Evolutionary conservation across 1,140 invertebrate species (phyloP), one percentile per base, ranked within the genome.

Genomic region (Coelopa frigida): DNA sequence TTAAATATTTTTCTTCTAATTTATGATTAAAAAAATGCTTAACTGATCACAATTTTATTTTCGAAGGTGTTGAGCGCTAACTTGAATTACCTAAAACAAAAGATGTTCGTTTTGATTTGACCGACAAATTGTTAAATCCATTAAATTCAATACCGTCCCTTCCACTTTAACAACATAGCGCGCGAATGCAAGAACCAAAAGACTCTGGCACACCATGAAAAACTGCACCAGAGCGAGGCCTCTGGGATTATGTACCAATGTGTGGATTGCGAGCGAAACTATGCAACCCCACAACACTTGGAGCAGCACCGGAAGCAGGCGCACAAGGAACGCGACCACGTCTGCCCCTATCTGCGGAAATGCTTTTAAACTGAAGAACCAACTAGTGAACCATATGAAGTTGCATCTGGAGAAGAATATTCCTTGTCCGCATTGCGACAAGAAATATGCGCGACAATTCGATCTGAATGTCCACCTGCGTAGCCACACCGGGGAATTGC

Each of bases 381-480:
- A 51, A 51, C 14, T 51, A 23, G 22, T 44, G 0, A 46, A 51
- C 35, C 49, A 51, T 35, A 43, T 47, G 44, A 51, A 46, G 44
- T 14, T 47, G 12, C 49, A 51, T 47, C 40, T 44, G 33, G 49
- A 51, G 35, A 51, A 47, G 33, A 51, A 51, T 44, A 51, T 51
- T 6, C 23, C 18, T 15, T 51, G 49, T 39, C 49, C 49, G 7
- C 45, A 51, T 39, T 51, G 49, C 35, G 49, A 51, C 20, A 51
- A 51, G 33, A 47, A 46, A 24, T 51, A 46, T 44, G 44, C 45
- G 4, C 32, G 40, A 14, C 39, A 32, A 18, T 46, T 44, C 21
- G 44, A 51, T 44, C 21, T 51, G 11, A 46, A 47, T 26, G 44
- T 51, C 3, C 49, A 51, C 7, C 29, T 51, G 11, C 39, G 49